Evolutionary conservation across 1,140 invertebrate genomes (phyloP), one percentile per base, ranked within the genome.

Genomic region (Kradibia gibbosae): DNA sequence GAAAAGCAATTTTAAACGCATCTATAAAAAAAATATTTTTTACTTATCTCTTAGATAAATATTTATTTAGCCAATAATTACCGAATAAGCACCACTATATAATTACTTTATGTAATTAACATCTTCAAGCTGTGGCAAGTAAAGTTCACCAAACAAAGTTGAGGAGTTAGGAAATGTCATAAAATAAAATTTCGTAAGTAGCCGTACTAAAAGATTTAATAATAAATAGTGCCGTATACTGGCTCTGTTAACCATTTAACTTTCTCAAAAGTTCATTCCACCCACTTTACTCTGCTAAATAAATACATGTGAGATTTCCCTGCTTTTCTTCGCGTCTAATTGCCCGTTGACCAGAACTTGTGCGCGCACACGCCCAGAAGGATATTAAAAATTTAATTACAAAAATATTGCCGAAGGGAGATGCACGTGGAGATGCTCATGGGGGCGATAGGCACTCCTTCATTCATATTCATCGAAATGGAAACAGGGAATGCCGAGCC

Each of bases 311-410:
- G 11, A 2, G 20, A 3, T 2, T 39, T n/a, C n/a, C n/a, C n/a
- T 5, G 36, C 31, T 25, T 25, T 71, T 10, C 28, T 3, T 0
- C 15, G 48, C 72, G 3, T 31, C 28, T 60, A 48, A 65, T 45
- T 25, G 75, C 39, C 45, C 22, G 11, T 13, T 28, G 36, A 67
- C 20, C 28, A 11, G n/a, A 10, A 1, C 31, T 65, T 1, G 42
- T 42, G 8, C 22, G 10, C 28, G 53, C n/a, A 3, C 28, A 39
- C n/a, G 20, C 25, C 15, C 20, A 62, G 31, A 72, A 72, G 70
- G 74, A 83, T 84, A 84, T 85, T 80, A 85, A 85, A 85, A 85
- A 85, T 85, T 84, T 85, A 83, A 85, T 85, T 82, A 84, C 79
- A 82, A 83, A 82, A 84, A 82, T 80, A 82, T 62, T 42, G 62